Percentiles rank a stretch among this genome's conserved stretches.
These are phyloP conservation scores for Eufriesea mexicana DNA, from an alignment of 1,140 invertebrate genomes.

Conservation along the genomic window DNA sequence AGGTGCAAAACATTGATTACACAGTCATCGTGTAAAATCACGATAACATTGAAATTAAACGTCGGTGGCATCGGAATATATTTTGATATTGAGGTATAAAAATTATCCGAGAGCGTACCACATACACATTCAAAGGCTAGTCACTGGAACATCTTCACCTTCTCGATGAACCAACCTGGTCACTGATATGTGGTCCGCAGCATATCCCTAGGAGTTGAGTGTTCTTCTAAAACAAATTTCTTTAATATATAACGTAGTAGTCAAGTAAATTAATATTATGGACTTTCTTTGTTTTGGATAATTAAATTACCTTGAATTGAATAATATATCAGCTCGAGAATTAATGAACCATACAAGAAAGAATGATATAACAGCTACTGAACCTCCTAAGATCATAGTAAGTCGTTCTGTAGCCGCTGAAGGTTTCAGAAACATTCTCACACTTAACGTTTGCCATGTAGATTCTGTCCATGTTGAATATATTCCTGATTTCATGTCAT, in stretches of 20 bases:
- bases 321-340: slow-evolving; percentile 85
- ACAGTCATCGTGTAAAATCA: neutral
- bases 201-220: slow-evolving; percentile 75
- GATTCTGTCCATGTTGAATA: slow-evolving; percentile 97
- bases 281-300: neutral
- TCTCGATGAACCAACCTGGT: slow-evolving; percentile 65
- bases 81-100: slow-evolving; percentile 47
- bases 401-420: slow-evolving; percentile 86
- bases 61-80: slow-evolving; percentile 34
- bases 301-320: slow-evolving; percentile 78
- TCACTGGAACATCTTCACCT: slow-evolving; percentile 70
- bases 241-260: neutral
- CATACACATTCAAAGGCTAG: slow-evolving; percentile 75
- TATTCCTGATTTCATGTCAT: slow-evolving; percentile 89
- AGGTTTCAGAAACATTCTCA: slow-evolving; percentile 92
- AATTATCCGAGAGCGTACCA: slow-evolving; percentile 75
- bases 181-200: slow-evolving; percentile 77
- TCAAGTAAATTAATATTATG: neutral
- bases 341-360: slow-evolving; percentile 88
- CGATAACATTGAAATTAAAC: slow-evolving; percentile 1
- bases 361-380: slow-evolving; percentile 86
- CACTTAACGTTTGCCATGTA: slow-evolving; percentile 88
- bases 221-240: slow-evolving; percentile 65
- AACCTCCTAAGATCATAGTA: slow-evolving; percentile 86
- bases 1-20: slow-evolving; percentile 30